phyloP scores from a whole-genome alignment of 1,140 invertebrate genomes.

The Intoshia linei region DNA sequence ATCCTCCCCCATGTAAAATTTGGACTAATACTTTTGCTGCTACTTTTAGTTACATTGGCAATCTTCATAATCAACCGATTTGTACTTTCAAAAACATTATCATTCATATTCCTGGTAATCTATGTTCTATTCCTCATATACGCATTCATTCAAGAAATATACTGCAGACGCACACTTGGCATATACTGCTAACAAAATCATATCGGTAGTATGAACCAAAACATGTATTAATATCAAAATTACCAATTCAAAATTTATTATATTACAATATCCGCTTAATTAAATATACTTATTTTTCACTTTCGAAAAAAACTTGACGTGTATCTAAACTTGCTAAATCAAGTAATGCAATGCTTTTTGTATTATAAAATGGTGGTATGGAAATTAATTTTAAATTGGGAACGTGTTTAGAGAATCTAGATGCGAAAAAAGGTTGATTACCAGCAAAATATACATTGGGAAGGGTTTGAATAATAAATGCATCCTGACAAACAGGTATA shows the following conservation, averaged over 20 bases:
- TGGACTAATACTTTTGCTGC: constrained; percentile 6
- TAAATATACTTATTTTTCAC: too few species aligned
- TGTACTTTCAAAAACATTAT: constrained; percentile 4
- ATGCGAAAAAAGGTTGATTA: too few species aligned
- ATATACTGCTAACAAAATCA: constrained; percentile 1
- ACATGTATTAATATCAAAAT: not conserved
- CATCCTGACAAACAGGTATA: too few species aligned
- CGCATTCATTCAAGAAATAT: constrained; percentile 5
- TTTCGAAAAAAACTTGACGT: too few species aligned
- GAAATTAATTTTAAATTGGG: too few species aligned
- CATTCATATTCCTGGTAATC: constrained; percentile 3
- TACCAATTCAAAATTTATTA: not conserved
- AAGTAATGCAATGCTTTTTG: too few species aligned
- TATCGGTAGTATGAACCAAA: not conserved
- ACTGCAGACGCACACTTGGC: constrained; percentile 3
- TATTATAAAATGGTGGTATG: too few species aligned
- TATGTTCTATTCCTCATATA: constrained; percentile 5
- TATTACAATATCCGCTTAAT: not conserved
- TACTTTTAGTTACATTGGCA: constrained; percentile 2
- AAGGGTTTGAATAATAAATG: too few species aligned
- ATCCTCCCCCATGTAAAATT: constrained; percentile 7
- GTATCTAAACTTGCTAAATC: too few species aligned
- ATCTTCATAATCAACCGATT: constrained; percentile 2
- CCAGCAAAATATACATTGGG: too few species aligned
- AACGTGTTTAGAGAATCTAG: too few species aligned